These are phyloP conservation scores for Chorisops tibialis DNA, from an alignment of 2,888 invertebrate genomes.

Conservation along the genomic window DNA sequence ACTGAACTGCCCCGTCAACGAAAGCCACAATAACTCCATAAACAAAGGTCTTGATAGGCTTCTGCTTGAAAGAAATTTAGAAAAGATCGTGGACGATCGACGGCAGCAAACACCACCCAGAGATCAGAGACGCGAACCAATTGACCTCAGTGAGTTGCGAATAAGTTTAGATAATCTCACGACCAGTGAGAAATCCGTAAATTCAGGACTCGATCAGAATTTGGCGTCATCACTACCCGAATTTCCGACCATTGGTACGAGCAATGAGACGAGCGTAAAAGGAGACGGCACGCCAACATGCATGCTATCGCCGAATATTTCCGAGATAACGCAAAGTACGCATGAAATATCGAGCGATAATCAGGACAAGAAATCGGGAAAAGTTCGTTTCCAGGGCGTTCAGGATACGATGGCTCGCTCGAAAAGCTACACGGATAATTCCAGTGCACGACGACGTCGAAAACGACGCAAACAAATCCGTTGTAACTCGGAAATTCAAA, in stretches of 20 bases:
- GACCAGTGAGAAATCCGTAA: slow-evolving; percentile 45
- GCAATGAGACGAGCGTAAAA: slow-evolving; percentile 11
- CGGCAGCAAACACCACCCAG: slow-evolving; percentile 42
- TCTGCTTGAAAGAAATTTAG: slow-evolving; percentile 41
- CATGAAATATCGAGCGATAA: slow-evolving; percentile 34
- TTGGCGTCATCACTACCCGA: slow-evolving; percentile 14
- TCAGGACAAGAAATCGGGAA: slow-evolving; percentile 43
- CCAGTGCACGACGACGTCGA: slow-evolving; percentile 39
- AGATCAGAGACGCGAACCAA: slow-evolving; percentile 61
- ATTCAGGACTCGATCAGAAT: slow-evolving; percentile 56
- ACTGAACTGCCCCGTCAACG: slow-evolving; percentile 44
- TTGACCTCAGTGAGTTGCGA: slow-evolving; percentile 59
- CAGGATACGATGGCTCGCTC: slow-evolving; percentile 55
- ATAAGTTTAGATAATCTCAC: slow-evolving; percentile 53
- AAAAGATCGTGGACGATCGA: slow-evolving; percentile 42
- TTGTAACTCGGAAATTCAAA: slow-evolving; percentile 47
- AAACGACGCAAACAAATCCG: slow-evolving; percentile 41
- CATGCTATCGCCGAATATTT: slow-evolving; percentile 49
- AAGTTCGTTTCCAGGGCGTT: slow-evolving; percentile 51
- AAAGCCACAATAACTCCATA: slow-evolving; percentile 46
- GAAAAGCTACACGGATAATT: slow-evolving; percentile 55
- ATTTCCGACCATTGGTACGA: not conserved
- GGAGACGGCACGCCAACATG: slow-evolving; percentile 40
- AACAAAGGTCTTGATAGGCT: slow-evolving; percentile 55
- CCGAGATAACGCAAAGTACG: slow-evolving; percentile 53